A percentile compares a stretch with the other conserved stretches of the same genome.
phyloP scores from a whole-genome alignment of 2,113 vertebrate genomes.

The Chaetops frenatus region DNA sequence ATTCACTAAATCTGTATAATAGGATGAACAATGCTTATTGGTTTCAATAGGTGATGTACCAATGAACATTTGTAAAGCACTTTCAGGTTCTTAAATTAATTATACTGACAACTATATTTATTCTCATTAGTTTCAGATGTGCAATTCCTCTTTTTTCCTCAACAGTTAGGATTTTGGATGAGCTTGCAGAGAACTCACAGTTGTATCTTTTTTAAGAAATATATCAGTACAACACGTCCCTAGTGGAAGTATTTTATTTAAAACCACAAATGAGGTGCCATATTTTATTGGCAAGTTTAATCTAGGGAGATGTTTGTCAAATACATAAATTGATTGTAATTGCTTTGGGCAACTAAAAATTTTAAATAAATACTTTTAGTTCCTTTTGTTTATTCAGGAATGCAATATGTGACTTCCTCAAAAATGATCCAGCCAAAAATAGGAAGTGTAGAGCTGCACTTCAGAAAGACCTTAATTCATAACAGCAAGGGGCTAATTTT shows the following conservation, averaged over 20 bases:
- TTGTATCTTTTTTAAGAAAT: neutral
- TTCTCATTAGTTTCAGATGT: neutral
- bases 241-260: neutral
- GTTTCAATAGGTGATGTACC: neutral
- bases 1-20: neutral
- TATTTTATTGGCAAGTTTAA: neutral
- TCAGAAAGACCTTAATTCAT: neutral
- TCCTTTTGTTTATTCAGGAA: slow-evolving; percentile 1
- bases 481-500: neutral
- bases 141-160: neutral
- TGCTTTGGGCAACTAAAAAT: slow-evolving; percentile 1
- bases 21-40: neutral
- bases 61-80: neutral
- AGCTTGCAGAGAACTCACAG: neutral
- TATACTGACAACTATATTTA: neutral
- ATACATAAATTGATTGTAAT: neutral
- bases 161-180: neutral
- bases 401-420: neutral
- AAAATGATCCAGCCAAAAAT: neutral
- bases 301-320: neutral
- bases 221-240: neutral
- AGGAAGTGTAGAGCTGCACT: neutral
- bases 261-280: neutral
- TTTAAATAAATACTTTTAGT: neutral
- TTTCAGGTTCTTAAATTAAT: neutral